A percentile compares a stretch with the other conserved stretches of the same genome.
Evolutionary conservation across 2,113 vertebrate species (phyloP).

Genomic region (Ibidorhyncha struthersii): DNA sequence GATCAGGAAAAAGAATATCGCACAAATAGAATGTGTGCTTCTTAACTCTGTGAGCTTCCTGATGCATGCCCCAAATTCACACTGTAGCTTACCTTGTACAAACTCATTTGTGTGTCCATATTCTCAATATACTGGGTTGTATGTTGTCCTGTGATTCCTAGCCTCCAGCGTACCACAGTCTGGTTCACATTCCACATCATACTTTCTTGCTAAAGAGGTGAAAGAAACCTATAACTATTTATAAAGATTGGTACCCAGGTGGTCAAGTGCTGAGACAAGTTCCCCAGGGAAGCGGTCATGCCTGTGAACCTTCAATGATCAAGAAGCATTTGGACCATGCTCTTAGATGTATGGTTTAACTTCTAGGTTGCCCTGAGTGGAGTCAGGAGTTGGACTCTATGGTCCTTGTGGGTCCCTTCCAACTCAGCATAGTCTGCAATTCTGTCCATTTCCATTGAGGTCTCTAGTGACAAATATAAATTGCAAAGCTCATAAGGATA

Average conservation of each 20-base stretch:
- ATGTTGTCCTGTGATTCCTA: background rate
- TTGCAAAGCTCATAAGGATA: background rate
- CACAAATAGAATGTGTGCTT: background rate
- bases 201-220: background rate
- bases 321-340: background rate
- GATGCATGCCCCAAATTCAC: accelerated
- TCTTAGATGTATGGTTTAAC: background rate
- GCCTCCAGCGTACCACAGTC: background rate
- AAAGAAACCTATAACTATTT: background rate
- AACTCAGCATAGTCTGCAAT: background rate
- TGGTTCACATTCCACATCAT: background rate
- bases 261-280: background rate
- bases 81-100: background rate
- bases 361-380: background rate
- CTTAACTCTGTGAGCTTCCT: background rate
- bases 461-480: background rate
- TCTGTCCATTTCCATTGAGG: background rate
- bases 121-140: background rate
- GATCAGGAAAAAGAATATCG: background rate
- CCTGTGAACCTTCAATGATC: background rate
- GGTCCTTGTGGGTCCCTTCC: background rate
- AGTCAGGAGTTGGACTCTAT: background rate
- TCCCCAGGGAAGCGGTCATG: background rate
- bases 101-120: background rate
- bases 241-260: background rate